A percentile compares a stretch with the other conserved stretches of the same genome.
Conservation (phyloP, 2,113 vertebrate species). For the Vireo altiloquus region DNA sequence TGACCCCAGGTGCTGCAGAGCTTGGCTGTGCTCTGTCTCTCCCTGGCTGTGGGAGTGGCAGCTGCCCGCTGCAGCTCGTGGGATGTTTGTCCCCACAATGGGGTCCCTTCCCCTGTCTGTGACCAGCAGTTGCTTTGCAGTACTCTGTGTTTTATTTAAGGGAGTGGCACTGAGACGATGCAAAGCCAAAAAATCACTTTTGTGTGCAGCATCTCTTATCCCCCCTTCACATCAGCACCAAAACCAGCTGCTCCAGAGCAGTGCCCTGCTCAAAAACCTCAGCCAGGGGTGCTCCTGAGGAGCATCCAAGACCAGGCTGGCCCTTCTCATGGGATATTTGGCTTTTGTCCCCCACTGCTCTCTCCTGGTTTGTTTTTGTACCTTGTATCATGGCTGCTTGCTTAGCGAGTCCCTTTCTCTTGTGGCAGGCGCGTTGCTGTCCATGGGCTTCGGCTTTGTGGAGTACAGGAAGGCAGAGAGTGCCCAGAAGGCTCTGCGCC, state of each 20-base stretch:
- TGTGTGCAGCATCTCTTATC: fast-evolving
- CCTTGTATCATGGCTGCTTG: fast-evolving
- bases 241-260: background rate
- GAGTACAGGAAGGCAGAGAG: conserved; percentile 85
- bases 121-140: background rate
- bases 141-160: background rate
- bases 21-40: background rate
- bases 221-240: background rate
- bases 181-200: background rate
- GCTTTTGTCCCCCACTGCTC: background rate
- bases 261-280: background rate
- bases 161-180: background rate
- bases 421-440: conserved; percentile 79
- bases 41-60: background rate
- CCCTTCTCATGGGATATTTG: background rate
- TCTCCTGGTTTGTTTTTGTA: background rate
- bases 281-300: background rate
- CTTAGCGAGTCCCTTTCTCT: background rate
- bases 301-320: background rate
- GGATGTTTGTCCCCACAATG: background rate
- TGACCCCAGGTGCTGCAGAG: background rate
- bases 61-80: background rate
- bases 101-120: fast-evolving
- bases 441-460: conserved; percentile 97
- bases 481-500: conserved; percentile 89